phyloP scores from a whole-genome alignment of 2,888 invertebrate species.

The Stegophylla sp. region DNA sequence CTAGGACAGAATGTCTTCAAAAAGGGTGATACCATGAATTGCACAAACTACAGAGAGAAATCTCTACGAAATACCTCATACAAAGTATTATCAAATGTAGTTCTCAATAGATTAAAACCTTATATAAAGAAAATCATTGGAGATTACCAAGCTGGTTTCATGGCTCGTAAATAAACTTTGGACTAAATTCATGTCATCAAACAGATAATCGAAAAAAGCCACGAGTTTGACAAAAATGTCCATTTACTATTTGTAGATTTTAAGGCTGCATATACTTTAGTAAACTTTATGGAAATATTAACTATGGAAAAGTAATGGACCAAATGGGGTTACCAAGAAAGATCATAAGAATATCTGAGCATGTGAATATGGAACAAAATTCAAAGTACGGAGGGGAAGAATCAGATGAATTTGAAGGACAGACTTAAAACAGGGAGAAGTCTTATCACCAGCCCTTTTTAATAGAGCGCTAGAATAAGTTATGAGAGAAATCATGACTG shows the following conservation, averaged over 20 bases:
- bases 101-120: constrained; percentile 20
- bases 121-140: constrained; percentile 16
- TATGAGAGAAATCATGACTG: not conserved
- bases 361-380: constrained; percentile 6
- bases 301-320: constrained; percentile 31
- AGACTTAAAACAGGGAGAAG: constrained; percentile 46
- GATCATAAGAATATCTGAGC: constrained; percentile 22
- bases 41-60: constrained; percentile 16
- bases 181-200: constrained; percentile 17
- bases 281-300: constrained; percentile 24
- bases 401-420: constrained; percentile 16
- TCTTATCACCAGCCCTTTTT: constrained; percentile 10
- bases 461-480: not conserved
- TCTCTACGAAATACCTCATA: constrained; percentile 24
- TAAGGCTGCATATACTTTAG: constrained; percentile 39
- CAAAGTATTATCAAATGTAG: not conserved
- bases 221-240: constrained; percentile 11
- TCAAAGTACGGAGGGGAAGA: not conserved
- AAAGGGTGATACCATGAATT: constrained; percentile 8
- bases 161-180: constrained; percentile 25
- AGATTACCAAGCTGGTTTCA: constrained; percentile 24
- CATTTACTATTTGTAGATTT: constrained; percentile 23
- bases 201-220: not conserved
- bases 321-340: constrained; percentile 49
- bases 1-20: not conserved